Percentiles rank a stretch among this genome's conserved stretches.
Evolutionary conservation across 2,797 vertebrate genomes (phyloP).

Genomic region (Gastrophryne carolinensis): DNA sequence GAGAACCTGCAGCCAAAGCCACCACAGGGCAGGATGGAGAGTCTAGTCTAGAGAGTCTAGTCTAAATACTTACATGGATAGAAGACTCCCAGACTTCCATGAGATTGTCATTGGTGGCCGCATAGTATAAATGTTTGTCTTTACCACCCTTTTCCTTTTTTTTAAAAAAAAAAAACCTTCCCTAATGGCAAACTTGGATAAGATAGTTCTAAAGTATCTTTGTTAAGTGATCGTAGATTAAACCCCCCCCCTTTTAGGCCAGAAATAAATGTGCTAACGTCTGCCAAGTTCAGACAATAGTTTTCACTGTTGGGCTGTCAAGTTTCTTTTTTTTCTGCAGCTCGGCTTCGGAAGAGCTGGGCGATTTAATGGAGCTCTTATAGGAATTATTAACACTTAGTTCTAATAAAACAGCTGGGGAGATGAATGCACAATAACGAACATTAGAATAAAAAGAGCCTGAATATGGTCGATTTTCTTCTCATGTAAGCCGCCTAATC

Average conservation of each 20-base stretch:
- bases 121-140: neutral
- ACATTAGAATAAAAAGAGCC: neutral
- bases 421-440: constrained; percentile 36
- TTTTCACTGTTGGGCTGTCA: constrained; percentile 1
- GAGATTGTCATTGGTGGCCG: too few relatives aligned
- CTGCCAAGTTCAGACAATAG: constrained; percentile 2
- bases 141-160: neutral
- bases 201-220: neutral
- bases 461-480: constrained; percentile 1
- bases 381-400: constrained; percentile 29
- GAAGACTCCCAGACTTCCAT: too few relatives aligned
- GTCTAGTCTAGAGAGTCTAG: too few relatives aligned
- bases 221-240: constrained; percentile 1
- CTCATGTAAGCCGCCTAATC: neutral
- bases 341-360: neutral
- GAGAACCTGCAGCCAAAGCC: too few relatives aligned
- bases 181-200: neutral
- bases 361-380: constrained; percentile 21
- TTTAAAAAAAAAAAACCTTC: neutral
- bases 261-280: constrained; percentile 5
- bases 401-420: constrained; percentile 33
- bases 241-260: neutral
- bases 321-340: neutral
- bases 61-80: too few relatives aligned
- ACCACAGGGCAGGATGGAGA: too few relatives aligned